Evolutionary conservation across 2,113 vertebrate species (phyloP), one percentile per base, ranked within the genome.

Genomic region (Callionymus lyra): DNA sequence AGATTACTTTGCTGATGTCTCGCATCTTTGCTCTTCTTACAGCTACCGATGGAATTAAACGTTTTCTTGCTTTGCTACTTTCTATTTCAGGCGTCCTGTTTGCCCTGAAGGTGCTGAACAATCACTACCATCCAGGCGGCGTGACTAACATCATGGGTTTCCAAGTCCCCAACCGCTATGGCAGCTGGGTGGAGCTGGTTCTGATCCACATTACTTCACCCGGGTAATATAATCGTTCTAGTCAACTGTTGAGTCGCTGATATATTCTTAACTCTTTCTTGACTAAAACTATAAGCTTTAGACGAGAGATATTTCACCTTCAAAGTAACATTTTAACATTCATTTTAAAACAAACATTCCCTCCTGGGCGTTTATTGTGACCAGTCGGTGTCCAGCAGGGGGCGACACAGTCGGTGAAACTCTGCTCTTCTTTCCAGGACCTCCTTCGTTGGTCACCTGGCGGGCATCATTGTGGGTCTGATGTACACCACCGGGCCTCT

Each of bases 381-480:
- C n/a, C 21, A 8, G 21, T 27, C 4, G 4, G 12, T 4, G 10
- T 40, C 45, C 73, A 72, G 16, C n/a, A 62, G 68, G 6, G 41
- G 61, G 39, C 16, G 9, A 2, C 35, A 19, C 36, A 12, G 34
- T 39, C 31, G 34, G 6, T 38, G 6, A 32, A 15, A 9, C 6
- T 16, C 2, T 46, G n/a, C 6, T 64, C 8, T 27, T 50, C 61
- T 41, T 31, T 50, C 15, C 63, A 98, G 94, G 63, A 84, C 90
- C 14, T 97, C 94, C 16, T 91, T 98, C 1, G 62, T 91, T 2
- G 93, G 93, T 31, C 94, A 98, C 57, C 82, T 98, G 58, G 70
- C 94, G 6, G 94, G 94, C 2, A 97, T 97, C 76, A 81, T 97
- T 36, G 91, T 96, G 52, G 94, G 94, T 40, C 59, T 97, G 38